Conservation (phyloP, 2,888 invertebrate species). For the Cryptophagus acutangulus region DNA sequence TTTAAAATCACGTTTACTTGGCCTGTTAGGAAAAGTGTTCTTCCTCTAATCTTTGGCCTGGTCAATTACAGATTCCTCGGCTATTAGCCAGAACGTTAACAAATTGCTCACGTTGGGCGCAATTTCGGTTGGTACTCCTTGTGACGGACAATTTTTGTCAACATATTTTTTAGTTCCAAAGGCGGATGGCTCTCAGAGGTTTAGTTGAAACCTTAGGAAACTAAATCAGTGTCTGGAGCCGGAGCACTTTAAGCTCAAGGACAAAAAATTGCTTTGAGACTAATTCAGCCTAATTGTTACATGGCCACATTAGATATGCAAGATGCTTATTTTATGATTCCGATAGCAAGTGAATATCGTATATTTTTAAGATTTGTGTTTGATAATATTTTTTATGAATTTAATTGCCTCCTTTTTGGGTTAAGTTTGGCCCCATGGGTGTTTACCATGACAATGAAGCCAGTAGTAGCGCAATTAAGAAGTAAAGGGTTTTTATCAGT, state of each 20-base stretch:
- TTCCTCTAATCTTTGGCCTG: too few relatives aligned
- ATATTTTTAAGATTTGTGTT: slow-evolving; percentile 29
- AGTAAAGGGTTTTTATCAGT: slow-evolving; percentile 20
- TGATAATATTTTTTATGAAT: slow-evolving; percentile 24
- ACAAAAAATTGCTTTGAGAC: slow-evolving; percentile 20
- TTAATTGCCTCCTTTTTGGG: slow-evolving; percentile 25
- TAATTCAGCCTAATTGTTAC: slow-evolving; percentile 18
- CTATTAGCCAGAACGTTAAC: too few relatives aligned
- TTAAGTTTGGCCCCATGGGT: slow-evolving; percentile 24
- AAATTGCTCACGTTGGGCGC: too few relatives aligned
- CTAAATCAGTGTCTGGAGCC: slow-evolving; percentile 18
- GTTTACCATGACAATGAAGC: slow-evolving; percentile 30
- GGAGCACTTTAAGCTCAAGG: slow-evolving; percentile 31
- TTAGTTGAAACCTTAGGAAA: too few relatives aligned
- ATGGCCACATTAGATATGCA: slow-evolving; percentile 19
- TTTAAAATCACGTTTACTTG: too few relatives aligned
- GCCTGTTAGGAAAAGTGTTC: too few relatives aligned
- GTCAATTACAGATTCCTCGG: too few relatives aligned
- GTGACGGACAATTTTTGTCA: too few relatives aligned
- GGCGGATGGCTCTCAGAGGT: too few relatives aligned
- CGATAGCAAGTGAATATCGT: slow-evolving; percentile 13
- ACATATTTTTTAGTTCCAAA: too few relatives aligned
- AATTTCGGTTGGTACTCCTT: too few relatives aligned
- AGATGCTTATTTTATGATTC: slow-evolving; percentile 20
- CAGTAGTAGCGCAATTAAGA: slow-evolving; percentile 21